Evolutionary conservation across 2,888 invertebrate species (phyloP).

Genomic region (Bimastos eiseni): DNA sequence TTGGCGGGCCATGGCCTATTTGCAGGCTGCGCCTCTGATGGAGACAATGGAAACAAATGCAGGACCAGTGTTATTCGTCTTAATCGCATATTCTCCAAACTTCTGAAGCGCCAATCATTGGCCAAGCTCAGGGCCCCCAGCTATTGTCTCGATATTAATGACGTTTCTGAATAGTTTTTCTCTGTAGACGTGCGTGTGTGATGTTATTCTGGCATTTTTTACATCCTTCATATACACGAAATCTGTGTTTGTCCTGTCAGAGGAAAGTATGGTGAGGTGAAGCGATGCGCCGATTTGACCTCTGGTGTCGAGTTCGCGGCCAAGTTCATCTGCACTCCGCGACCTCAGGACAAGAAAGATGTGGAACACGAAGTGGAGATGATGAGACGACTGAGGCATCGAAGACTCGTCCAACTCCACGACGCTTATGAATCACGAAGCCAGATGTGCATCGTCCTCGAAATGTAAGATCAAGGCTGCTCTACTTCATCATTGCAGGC

Average conservation of each 20-base stretch:
- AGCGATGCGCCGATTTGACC: constrained; percentile 82
- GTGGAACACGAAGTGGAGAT: constrained; percentile 95
- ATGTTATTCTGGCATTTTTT: too few species aligned
- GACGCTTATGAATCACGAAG: constrained; percentile 88
- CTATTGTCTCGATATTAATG: background rate
- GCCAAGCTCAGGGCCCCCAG: too few species aligned
- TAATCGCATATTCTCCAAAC: too few species aligned
- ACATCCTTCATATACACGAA: too few species aligned
- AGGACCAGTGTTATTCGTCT: too few species aligned
- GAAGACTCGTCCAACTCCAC: constrained; percentile 91
- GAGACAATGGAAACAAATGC: too few species aligned
- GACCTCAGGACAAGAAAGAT: constrained; percentile 81
- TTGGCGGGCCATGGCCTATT: too few species aligned
- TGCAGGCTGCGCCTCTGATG: too few species aligned
- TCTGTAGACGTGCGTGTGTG: background rate
- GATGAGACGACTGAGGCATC: constrained; percentile 91
- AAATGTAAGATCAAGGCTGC: constrained; percentile 78
- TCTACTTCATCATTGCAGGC: background rate
- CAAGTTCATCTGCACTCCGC: constrained; percentile 83
- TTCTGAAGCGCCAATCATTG: too few species aligned
- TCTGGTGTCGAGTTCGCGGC: constrained; percentile 83
- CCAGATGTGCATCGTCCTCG: constrained; percentile 93
- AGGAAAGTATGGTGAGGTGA: constrained; percentile 96
- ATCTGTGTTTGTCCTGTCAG: constrained; percentile 65
- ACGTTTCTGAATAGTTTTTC: background rate